Evolutionary conservation across 2,113 vertebrate genomes (phyloP), one percentile per base, ranked within the genome.

Genomic region (Lutjanus erythropterus): DNA sequence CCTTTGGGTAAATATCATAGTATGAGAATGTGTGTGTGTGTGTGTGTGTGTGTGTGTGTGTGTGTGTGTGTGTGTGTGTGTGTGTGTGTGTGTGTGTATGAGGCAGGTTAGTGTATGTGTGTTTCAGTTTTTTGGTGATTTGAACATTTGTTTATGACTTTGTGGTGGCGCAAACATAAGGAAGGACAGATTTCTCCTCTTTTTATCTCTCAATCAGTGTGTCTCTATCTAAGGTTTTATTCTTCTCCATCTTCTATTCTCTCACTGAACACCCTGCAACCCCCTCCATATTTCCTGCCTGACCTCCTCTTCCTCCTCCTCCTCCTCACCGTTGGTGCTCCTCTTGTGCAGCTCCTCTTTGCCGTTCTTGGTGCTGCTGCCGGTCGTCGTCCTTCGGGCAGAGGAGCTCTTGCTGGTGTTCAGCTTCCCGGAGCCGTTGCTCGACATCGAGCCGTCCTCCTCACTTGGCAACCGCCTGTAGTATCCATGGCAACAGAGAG

Each of bases 401-500:
- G 92, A 93, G 11, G 97, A 97, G 95, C 92, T 96, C 84, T 95
- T 95, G 79, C 96, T 90, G 0, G 96, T 96, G 93, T 97, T 98
- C 90, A 96, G 95, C 94, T 99, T 99, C 82, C 95, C 97, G 3
- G 98, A 99, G 88, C 96, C 96, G 15, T 95, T 95, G 92, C 97
- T 99, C 87, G 96, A 95, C 94, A 98, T 93, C 61, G 98, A 99
- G 91, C 97, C 96, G 0, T 95, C 96, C 90, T 98, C 96, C 88
- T 98, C 98, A 71, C 98, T 99, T 71, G 97, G 97, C 92, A 97
- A 97, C 94, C 85, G 95, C 92, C 98, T 98, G 96, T 75, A 94
- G 96, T 96, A 96, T 95, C 96, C 98, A 99, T 96, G 95, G 97
- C 96, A 99, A 99, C 97, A 97, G 93, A 93, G 91, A 83, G 71